phyloP scores from a whole-genome alignment of 2,113 vertebrate genomes.

The Microtus montanus region DNA sequence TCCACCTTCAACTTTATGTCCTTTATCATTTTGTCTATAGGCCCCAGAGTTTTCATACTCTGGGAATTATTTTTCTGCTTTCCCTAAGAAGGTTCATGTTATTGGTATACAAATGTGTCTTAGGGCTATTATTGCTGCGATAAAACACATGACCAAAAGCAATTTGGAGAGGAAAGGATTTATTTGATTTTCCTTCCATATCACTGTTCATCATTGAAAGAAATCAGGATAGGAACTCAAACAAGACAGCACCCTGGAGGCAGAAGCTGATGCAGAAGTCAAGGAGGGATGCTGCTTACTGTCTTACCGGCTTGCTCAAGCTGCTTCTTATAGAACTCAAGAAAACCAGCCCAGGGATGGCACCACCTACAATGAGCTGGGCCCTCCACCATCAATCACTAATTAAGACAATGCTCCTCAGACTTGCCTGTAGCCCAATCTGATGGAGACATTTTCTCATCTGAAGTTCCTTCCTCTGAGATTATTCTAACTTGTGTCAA shows the following conservation, averaged over 20 bases:
- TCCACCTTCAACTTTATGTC: not conserved
- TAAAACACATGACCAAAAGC: not conserved
- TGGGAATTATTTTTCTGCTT: not conserved
- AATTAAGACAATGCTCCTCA: not conserved
- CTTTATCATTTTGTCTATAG: conserved; percentile 8
- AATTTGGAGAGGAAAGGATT: not conserved
- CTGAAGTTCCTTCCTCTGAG: not conserved
- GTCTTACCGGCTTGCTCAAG: not conserved
- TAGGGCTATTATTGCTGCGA: not conserved
- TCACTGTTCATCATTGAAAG: not conserved
- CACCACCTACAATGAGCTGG: not conserved
- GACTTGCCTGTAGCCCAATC: not conserved
- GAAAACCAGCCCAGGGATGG: not conserved
- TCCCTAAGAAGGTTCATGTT: not conserved
- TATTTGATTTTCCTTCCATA: not conserved
- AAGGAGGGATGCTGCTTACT: not conserved
- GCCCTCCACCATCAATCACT: not conserved
- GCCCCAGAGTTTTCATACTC: not conserved
- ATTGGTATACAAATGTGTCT: not conserved
- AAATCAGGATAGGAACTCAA: not conserved
- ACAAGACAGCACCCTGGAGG: not conserved
- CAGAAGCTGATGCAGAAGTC: not conserved
- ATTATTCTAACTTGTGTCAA: not conserved
- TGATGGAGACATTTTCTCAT: not conserved
- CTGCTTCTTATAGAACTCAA: not conserved